These are phyloP conservation scores for Eciton burchellii DNA, from an alignment of 1,140 invertebrate genomes.

Conservation along the genomic window DNA sequence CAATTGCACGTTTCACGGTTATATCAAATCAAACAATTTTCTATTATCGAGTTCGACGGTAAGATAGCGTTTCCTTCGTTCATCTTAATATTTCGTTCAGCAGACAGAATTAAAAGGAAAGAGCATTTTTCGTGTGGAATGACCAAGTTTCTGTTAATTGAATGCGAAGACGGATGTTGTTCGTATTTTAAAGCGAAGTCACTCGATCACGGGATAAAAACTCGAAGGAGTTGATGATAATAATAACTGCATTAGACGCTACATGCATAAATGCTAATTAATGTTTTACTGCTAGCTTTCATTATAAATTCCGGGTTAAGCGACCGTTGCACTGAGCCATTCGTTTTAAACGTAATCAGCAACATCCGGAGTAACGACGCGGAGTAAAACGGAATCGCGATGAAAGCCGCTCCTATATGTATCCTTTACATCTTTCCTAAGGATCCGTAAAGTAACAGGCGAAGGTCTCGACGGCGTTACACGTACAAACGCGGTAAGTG, in stretches of 20 bases:
- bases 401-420: background rate
- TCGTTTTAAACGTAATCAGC: background rate
- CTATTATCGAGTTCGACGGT: background rate
- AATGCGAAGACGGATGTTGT: background rate
- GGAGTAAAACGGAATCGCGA: background rate
- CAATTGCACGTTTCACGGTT: background rate
- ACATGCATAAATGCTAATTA: conserved; percentile 8
- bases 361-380: background rate
- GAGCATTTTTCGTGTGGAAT: conserved; percentile 8
- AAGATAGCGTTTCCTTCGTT: background rate
- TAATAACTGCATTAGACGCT: background rate
- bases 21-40: conserved; percentile 1
- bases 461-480: background rate
- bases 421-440: background rate
- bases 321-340: background rate
- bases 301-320: conserved; percentile 29
- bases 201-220: background rate
- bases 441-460: background rate
- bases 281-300: background rate
- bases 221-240: background rate
- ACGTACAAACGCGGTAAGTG: background rate
- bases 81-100: conserved; percentile 5
- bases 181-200: conserved; percentile 11
- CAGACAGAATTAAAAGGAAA: conserved; percentile 8
- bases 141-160: conserved; percentile 34